A percentile compares a stretch with the other conserved stretches of the same genome.
Conservation (phyloP, 2,113 vertebrate species). For the Equus przewalskii region DNA sequence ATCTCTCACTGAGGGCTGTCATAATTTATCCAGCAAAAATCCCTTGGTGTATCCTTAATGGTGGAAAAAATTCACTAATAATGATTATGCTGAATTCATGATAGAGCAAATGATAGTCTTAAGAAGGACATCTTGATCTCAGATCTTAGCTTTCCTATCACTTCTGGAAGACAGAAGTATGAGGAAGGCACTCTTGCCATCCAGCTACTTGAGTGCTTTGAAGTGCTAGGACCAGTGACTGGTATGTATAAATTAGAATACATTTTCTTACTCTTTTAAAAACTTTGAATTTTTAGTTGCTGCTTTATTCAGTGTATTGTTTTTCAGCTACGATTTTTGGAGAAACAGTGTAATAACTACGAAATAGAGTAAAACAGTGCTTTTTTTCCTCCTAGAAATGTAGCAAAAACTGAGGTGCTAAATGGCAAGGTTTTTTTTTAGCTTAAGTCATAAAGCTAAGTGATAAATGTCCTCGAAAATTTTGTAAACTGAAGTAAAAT, state of each 20-base stretch:
- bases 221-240: background rate
- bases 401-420: background rate
- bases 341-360: background rate
- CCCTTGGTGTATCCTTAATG: background rate
- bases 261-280: slow-evolving; percentile 42
- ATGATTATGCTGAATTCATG: background rate
- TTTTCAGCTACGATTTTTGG: slow-evolving; percentile 52
- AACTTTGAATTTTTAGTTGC: background rate
- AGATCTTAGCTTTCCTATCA: background rate
- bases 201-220: background rate
- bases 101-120: background rate
- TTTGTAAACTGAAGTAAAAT: background rate
- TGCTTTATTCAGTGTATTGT: background rate
- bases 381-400: background rate
- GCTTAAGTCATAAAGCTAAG: background rate
- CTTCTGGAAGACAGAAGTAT: slow-evolving; percentile 3
- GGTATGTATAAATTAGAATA: background rate
- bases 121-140: background rate
- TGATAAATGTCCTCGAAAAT: background rate
- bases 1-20: background rate
- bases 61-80: background rate
- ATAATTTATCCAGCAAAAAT: slow-evolving; percentile 40
- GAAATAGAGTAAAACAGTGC: background rate
- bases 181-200: background rate
- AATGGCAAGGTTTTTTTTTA: background rate